Conservation (phyloP, 1,140 invertebrate species). For the Bombyx mori region ASM3026992v2 NC_085119.1:17236001-17236500, state of each 20-base stretch:
- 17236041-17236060: no score
- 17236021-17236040: no score
- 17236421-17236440: neutral
- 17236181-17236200: neutral
- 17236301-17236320: neutral
- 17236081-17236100: no score
- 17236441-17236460: neutral
- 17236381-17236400: neutral
- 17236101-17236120: no score
- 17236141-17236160: neutral
- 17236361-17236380: neutral
- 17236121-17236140: neutral
- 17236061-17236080: no score
- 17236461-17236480: neutral
- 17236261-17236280: neutral
- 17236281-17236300: neutral
- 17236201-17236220: conserved; percentile 3
- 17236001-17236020: no score
- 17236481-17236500: neutral
- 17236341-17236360: neutral
- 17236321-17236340: neutral
- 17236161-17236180: neutral
- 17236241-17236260: neutral
- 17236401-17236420: neutral
- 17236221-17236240: conserved; percentile 1